Conservation (phyloP, 2,113 vertebrate genomes). For the Podarcis raffonei region DNA sequence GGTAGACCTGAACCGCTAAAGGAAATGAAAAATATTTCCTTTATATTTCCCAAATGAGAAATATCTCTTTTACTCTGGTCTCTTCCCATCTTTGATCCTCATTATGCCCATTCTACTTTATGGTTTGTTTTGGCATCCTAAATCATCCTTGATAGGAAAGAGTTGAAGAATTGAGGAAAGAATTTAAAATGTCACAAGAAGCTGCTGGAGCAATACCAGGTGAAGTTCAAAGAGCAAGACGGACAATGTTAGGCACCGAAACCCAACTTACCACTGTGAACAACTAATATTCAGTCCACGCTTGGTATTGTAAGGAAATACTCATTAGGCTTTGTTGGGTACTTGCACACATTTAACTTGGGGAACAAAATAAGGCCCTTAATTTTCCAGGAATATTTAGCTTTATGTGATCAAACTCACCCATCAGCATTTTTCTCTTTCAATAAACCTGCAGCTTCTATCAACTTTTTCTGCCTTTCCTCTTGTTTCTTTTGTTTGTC, state of each 20-base stretch:
- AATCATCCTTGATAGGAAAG: background rate
- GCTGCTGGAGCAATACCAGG: background rate
- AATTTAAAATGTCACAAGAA: background rate
- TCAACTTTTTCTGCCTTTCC: constrained; percentile 86
- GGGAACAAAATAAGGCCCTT: background rate
- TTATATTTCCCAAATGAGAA: no score
- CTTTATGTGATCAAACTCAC: constrained; percentile 69
- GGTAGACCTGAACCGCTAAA: no score
- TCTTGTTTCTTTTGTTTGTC: constrained; percentile 87
- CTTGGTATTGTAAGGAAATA: background rate
- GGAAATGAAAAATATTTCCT: no score
- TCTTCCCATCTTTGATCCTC: background rate
- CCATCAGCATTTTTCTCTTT: constrained; percentile 90
- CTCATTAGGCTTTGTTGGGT: background rate
- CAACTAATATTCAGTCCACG: background rate
- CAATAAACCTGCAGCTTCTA: constrained; percentile 82
- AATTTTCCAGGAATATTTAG: background rate
- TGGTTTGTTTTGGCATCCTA: background rate
- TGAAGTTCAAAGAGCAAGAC: background rate
- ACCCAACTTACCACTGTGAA: background rate
- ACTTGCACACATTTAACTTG: background rate
- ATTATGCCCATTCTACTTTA: background rate
- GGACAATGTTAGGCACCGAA: background rate
- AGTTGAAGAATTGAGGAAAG: background rate
- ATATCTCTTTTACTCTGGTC: no score